A percentile compares a stretch with the other conserved stretches of the same genome.
Evolutionary conservation across 2,888 invertebrate genomes (phyloP).

Genomic region (Odontothrips loti): DNA sequence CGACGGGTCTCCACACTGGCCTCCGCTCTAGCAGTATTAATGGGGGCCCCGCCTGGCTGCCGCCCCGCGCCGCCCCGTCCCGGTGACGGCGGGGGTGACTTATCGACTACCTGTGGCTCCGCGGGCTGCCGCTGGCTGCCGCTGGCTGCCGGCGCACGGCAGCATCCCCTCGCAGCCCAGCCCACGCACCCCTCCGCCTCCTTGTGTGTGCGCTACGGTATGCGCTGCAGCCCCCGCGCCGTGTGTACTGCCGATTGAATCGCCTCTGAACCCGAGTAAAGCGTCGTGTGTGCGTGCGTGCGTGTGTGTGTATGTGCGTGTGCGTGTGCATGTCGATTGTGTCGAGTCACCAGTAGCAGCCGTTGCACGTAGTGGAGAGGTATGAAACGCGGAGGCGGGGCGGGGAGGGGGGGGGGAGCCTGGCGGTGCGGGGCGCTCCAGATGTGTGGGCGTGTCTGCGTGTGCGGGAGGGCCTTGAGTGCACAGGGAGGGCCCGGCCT

Average conservation of each 20-base stretch:
- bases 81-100: neutral
- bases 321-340: too few relatives aligned
- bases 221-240: too few relatives aligned
- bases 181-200: neutral
- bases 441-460: neutral
- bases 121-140: neutral
- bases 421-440: neutral
- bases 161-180: neutral
- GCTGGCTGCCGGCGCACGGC: neutral
- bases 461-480: too few relatives aligned
- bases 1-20: too few relatives aligned
- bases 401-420: neutral
- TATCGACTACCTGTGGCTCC: constrained; percentile 14
- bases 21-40: too few relatives aligned
- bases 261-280: too few relatives aligned
- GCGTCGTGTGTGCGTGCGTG: too few relatives aligned
- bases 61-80: neutral
- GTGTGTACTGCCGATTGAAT: too few relatives aligned
- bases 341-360: too few relatives aligned
- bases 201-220: neutral
- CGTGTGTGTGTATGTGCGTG: too few relatives aligned
- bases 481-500: too few relatives aligned
- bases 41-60: neutral
- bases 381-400: neutral
- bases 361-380: neutral